Percentiles rank a stretch among this genome's conserved stretches.
phyloP scores from a whole-genome alignment of 2,113 vertebrate species.

The Pongo abelii region DNA sequence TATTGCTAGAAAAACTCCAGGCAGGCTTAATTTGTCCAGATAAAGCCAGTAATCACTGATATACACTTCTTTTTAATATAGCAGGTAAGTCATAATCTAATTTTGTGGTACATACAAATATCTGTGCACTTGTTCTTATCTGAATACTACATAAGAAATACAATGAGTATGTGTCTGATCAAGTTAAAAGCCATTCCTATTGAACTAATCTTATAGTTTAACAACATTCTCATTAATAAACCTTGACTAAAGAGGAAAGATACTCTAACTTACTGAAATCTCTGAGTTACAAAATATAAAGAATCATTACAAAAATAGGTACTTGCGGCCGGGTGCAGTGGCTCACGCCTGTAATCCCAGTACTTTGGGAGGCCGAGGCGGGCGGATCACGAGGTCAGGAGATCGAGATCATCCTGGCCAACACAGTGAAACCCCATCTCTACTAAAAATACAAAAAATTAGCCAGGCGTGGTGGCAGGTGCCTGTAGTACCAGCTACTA shows the following conservation, averaged over 20 bases:
- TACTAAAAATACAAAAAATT: too few species aligned
- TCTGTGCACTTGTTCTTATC: not conserved
- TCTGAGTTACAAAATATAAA: conserved; percentile 4
- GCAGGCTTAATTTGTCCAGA: conserved; percentile 4
- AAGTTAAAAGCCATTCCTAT: conserved; percentile 18
- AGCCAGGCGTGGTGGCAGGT: too few species aligned
- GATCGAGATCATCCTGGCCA: too few species aligned
- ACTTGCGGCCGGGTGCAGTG: too few species aligned
- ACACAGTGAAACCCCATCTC: too few species aligned
- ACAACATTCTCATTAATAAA: conserved; percentile 13
- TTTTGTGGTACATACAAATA: conserved; percentile 15
- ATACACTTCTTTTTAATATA: conserved; percentile 6
- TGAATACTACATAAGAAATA: not conserved
- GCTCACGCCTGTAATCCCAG: too few species aligned
- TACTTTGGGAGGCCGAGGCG: too few species aligned
- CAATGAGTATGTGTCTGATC: not conserved
- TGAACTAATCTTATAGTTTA: conserved; percentile 15
- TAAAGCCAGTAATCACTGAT: not conserved
- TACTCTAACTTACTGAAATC: not conserved
- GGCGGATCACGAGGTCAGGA: too few species aligned
- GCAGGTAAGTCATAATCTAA: conserved; percentile 24
- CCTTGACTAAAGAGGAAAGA: not conserved
- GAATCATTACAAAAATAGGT: conserved; percentile 1
- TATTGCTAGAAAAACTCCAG: not conserved
- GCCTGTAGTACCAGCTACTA: too few species aligned